phyloP scores from a whole-genome alignment of 2,113 vertebrate genomes.

The Raphicerus campestris region DNA sequence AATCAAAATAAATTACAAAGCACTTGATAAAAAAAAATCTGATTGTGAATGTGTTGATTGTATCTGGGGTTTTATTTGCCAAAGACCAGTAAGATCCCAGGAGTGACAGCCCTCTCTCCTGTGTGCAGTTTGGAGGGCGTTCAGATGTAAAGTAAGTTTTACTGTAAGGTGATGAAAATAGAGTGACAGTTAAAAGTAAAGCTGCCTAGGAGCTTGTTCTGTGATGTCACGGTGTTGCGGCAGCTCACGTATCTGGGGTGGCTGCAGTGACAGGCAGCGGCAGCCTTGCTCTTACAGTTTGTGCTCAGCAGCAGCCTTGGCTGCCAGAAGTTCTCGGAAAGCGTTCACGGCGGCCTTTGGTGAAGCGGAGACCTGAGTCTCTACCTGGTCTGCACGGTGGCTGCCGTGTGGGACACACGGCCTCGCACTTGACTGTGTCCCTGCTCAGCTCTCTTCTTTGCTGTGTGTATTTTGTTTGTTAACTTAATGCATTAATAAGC shows the following conservation, averaged over 20 bases:
- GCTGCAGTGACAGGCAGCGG: not conserved
- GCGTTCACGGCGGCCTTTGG: not conserved
- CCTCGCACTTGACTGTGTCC: not conserved
- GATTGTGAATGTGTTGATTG: conserved; percentile 36
- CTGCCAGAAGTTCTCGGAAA: not conserved
- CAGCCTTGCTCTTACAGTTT: not conserved
- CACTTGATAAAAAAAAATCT: conserved; percentile 15
- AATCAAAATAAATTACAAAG: not conserved
- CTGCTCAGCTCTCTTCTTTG: not conserved
- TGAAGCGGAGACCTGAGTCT: not conserved
- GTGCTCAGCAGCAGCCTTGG: not conserved
- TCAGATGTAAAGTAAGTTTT: not conserved
- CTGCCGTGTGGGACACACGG: not conserved
- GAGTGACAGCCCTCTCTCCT: not conserved
- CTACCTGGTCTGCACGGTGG: not conserved
- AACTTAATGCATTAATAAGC: not conserved
- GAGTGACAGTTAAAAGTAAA: conserved; percentile 41
- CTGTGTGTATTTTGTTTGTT: not conserved
- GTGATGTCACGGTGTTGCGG: not conserved
- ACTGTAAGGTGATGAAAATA: not conserved
- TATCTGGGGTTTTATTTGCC: conserved; percentile 33
- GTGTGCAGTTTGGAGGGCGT: not conserved
- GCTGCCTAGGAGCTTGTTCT: conserved; percentile 15
- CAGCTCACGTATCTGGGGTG: not conserved
- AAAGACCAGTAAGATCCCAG: not conserved